Evolutionary conservation across 2,797 vertebrate genomes (phyloP).

Genomic region (Linurgus olivaceus): DNA sequence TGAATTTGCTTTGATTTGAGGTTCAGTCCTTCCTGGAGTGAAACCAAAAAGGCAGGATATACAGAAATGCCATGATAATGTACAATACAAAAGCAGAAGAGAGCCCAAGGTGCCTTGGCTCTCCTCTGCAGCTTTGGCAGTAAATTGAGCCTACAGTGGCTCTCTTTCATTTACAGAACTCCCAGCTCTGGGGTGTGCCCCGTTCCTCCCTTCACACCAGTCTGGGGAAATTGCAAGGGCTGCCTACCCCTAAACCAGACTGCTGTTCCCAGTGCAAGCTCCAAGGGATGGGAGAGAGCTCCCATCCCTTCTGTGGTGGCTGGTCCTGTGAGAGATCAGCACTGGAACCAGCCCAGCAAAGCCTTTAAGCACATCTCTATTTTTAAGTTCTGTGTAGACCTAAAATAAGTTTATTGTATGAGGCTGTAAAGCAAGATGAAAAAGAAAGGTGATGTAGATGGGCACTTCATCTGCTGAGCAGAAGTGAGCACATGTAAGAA

Average conservation of each 20-base stretch:
- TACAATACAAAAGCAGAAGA: neutral
- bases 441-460: neutral
- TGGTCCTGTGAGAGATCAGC: neutral
- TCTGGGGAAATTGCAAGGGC: neutral
- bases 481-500: neutral
- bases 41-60: neutral
- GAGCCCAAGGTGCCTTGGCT: neutral
- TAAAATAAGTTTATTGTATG: neutral
- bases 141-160: neutral
- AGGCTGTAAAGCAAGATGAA: neutral
- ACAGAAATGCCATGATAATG: neutral
- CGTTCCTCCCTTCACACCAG: neutral
- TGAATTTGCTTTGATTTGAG: neutral
- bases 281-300: neutral
- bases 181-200: neutral
- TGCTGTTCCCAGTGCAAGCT: accelerated
- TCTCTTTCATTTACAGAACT: neutral
- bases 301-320: neutral
- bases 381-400: neutral
- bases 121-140: neutral
- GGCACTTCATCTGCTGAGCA: neutral
- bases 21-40: neutral
- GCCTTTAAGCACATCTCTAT: neutral
- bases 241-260: neutral
- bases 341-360: neutral